Percentiles rank a stretch among this genome's conserved stretches.
Conservation (phyloP, 2,113 vertebrate genomes). For the Pelvicachromis taeniatus region DNA sequence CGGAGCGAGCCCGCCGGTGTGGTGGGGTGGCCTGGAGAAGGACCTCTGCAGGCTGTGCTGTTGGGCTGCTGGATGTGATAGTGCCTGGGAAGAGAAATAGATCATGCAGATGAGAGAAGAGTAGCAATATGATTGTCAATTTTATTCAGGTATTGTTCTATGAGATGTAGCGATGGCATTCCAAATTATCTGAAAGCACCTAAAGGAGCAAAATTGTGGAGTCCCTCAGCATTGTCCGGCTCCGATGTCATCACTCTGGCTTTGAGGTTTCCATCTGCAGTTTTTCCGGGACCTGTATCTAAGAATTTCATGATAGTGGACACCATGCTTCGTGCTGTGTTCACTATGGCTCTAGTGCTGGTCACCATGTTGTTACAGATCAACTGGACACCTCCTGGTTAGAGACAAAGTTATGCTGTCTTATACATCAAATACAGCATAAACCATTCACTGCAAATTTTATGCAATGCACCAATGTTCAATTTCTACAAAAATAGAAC, state of each 20-base stretch:
- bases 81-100: conserved; percentile 76
- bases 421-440: accelerated
- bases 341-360: conserved; percentile 96
- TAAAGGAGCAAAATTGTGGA: conserved; percentile 97
- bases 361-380: conserved; percentile 99
- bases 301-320: conserved; percentile 99
- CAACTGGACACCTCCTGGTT: conserved; percentile 91
- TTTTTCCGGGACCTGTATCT: conserved; percentile 92
- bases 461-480: neutral
- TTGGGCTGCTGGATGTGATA: conserved; percentile 98
- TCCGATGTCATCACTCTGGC: conserved; percentile 93
- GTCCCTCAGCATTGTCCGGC: conserved; percentile 95
- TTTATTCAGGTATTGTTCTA: neutral
- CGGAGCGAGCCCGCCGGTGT: conserved; percentile 91
- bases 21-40: conserved; percentile 95
- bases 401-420: neutral
- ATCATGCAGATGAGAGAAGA: neutral
- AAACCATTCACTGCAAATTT: neutral
- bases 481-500: neutral
- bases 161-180: neutral
- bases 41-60: conserved; percentile 96
- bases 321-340: conserved; percentile 98
- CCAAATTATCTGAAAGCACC: conserved; percentile 66
- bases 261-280: conserved; percentile 89
- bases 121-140: neutral